Conservation (phyloP, 53 echinoderm and acorn worm species). For the Henricia sp. region DNA sequence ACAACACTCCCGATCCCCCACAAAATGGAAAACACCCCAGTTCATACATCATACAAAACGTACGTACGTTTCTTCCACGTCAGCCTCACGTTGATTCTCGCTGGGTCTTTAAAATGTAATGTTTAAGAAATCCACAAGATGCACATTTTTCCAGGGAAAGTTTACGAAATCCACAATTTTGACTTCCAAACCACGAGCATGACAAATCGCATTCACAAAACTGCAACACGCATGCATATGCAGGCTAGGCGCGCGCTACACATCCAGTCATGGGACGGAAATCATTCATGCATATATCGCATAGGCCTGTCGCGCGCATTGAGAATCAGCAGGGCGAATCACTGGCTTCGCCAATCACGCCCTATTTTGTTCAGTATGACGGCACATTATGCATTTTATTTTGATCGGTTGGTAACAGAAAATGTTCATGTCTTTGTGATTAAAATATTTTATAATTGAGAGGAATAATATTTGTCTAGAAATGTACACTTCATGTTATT, state of each 20-base stretch:
- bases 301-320: no score
- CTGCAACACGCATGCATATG: background rate
- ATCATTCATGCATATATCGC: constrained; percentile 31
- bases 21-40: no score
- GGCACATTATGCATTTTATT: background rate
- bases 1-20: no score
- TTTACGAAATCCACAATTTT: no score
- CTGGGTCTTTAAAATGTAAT: no score
- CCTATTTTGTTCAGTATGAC: background rate
- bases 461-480: background rate
- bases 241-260: background rate
- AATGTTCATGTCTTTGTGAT: background rate
- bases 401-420: background rate
- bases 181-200: no score
- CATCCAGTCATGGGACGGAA: background rate
- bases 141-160: no score
- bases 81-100: no score
- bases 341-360: constrained; percentile 48
- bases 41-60: no score
- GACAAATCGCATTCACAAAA: no score
- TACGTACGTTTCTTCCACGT: no score
- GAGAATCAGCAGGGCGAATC: constrained; percentile 41
- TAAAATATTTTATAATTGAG: background rate
- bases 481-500: background rate
- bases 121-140: no score